Percentiles rank a stretch among this genome's conserved stretches.
These are phyloP conservation scores for Cataglyphis rosenhaueri DNA, from an alignment of 2,888 invertebrate species.

Conservation along the genomic window DNA sequence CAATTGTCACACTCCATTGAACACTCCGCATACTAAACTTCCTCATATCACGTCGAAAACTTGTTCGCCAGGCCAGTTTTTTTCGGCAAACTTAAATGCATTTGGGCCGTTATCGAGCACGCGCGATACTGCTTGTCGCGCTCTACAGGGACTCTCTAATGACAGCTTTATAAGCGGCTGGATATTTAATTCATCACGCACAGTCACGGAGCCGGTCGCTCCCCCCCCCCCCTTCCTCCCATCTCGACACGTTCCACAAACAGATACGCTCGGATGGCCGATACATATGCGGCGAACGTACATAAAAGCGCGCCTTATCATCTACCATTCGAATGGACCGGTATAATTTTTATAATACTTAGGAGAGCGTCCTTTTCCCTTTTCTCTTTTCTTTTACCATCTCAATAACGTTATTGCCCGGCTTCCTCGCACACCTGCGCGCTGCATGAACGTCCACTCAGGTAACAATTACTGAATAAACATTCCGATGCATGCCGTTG, in stretches of 20 bases:
- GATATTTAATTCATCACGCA: conserved; percentile 56
- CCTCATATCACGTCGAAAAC: not conserved
- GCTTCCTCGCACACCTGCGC: conserved; percentile 25
- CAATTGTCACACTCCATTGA: conserved; percentile 8
- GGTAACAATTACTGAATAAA: conserved; percentile 32
- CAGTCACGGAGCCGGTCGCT: conserved; percentile 1
- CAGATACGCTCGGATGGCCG: conserved; percentile 27
- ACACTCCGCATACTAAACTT: not conserved
- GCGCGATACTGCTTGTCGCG: conserved; percentile 5
- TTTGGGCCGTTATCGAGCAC: conserved; percentile 9
- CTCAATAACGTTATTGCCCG: conserved; percentile 36
- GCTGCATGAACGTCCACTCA: not conserved
- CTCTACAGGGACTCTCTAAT: conserved; percentile 22
- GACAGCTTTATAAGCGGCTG: conserved; percentile 44
- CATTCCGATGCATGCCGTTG: conserved; percentile 7
- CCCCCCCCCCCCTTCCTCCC: too few species aligned
- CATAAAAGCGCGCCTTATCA: conserved; percentile 39
- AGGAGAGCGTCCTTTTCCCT: not conserved
- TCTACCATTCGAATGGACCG: conserved; percentile 46
- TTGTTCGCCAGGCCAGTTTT: not conserved
- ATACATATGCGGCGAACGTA: conserved; percentile 43
- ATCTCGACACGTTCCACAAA: conserved; percentile 49
- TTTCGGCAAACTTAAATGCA: conserved; percentile 19
- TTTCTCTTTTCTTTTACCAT: not conserved
- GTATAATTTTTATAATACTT: conserved; percentile 49